phyloP scores from a whole-genome alignment of 2,797 vertebrate genomes.

The Gallinago solitaria region DNA sequence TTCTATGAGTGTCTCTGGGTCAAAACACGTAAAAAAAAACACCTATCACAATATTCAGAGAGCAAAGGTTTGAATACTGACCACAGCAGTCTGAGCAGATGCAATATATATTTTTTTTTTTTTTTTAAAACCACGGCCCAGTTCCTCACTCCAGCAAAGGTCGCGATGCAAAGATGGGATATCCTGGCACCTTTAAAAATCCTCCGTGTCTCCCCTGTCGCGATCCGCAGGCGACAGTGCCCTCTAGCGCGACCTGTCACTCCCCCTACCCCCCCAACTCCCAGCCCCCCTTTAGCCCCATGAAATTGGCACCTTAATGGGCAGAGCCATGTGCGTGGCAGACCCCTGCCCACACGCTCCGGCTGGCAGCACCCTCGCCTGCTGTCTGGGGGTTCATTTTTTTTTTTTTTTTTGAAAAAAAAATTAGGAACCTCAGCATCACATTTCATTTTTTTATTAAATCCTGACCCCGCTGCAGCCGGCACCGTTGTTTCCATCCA shows the following conservation, averaged over 20 bases:
- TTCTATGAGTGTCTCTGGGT: neutral
- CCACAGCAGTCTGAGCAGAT: neutral
- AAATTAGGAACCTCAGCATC: neutral
- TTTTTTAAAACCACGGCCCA: neutral
- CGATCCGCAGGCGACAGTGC: neutral
- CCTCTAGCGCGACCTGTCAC: neutral
- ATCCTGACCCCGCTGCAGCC: neutral
- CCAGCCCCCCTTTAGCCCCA: neutral
- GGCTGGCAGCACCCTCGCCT: neutral
- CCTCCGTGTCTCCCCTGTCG: accelerated
- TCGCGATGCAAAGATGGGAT: neutral
- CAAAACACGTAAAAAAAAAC: accelerated
- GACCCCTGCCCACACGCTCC: neutral
- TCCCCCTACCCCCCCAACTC: neutral
- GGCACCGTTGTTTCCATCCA: accelerated
- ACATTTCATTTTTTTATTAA: neutral
- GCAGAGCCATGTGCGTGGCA: neutral
- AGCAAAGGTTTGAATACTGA: neutral
- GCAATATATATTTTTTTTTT: neutral
- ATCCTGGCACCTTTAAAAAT: too few relatives aligned
- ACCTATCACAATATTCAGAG: neutral
- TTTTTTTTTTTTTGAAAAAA: too few relatives aligned
- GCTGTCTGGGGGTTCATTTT: neutral
- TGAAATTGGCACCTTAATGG: neutral
- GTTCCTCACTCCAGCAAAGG: neutral